Evolutionary conservation across 2,113 vertebrate species (phyloP), one percentile per base, ranked within the genome.

Genomic region (Pionites leucogaster): DNA sequence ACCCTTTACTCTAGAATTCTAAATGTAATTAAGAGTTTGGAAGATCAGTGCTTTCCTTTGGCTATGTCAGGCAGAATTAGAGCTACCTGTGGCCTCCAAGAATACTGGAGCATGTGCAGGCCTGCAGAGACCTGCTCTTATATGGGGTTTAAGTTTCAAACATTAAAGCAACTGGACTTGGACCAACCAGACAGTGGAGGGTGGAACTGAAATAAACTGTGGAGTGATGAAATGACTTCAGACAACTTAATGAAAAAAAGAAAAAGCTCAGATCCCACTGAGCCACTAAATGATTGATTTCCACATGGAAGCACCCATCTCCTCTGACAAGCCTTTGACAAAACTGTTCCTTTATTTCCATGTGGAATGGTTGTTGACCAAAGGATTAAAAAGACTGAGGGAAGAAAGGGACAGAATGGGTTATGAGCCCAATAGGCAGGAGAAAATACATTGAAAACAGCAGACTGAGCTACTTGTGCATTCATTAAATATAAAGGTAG

Each of bases 241-340:
- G 97, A 95, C 96, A 96, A 74, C 63, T 96, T 97, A 96, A 97
- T 96, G 96, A 93, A 97, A 95, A 78, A 94, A 89, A 88, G 96
- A 95, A 80, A 94, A 87, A 92, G 39, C 83, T 71, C 17, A 2
- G 65, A 39, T 96, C 76, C 95, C 82, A 59, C 22, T 64, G 92
- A 96, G 92, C 72, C 95, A 80, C 91, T 92, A 93, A 96, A 94
- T 75, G 60, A 59, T 87, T 64, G 95, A 87, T 95, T 98, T 98
- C 95, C 96, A 94, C 97, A 62, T 74, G 93, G 97, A 92, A 91
- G 91, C 67, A 65, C 82, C 86, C 74, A 47, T 75, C 57, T 70
- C 83, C 31, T 27, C 31, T 88, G 97, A 95, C 83, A 92, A 86
- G 82, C 60, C 62, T 81, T 57, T 82, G 93, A 96, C 93, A 96